These are phyloP conservation scores for Cephus pygmeus DNA, from an alignment of 2,888 invertebrate species.

Conservation along the genomic window DNA sequence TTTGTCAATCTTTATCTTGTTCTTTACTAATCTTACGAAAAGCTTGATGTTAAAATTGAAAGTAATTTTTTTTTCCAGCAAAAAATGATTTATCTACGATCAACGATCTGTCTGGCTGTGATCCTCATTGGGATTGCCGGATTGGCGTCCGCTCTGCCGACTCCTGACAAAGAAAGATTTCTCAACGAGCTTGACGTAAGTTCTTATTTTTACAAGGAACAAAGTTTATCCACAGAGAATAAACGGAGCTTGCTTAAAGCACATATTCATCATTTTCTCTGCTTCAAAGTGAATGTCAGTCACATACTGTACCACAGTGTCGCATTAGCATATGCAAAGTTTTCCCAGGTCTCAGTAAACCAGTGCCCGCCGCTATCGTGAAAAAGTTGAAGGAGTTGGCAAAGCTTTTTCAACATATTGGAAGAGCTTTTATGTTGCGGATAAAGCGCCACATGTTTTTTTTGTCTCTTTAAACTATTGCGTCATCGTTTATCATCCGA, in stretches of 20 bases:
- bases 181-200: conserved; percentile 62
- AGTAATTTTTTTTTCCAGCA: background rate
- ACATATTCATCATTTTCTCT: background rate
- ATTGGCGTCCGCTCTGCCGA: conserved; percentile 52
- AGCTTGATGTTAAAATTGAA: background rate
- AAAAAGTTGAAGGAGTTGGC: background rate
- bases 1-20: background rate
- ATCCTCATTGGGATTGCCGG: conserved; percentile 46
- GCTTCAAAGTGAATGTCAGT: background rate
- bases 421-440: background rate
- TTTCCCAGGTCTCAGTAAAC: background rate
- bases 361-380: background rate
- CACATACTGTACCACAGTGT: background rate
- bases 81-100: conserved; percentile 44
- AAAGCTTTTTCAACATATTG: background rate
- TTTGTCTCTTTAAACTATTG: background rate
- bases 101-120: conserved; percentile 36
- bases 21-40: background rate
- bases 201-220: conserved; percentile 20
- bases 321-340: background rate
- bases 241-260: background rate
- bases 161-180: conserved; percentile 58
- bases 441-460: background rate
- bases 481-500: background rate
- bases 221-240: background rate